Conservation (phyloP, 2,113 vertebrate genomes). For the Dicentrarchus labrax region DNA sequence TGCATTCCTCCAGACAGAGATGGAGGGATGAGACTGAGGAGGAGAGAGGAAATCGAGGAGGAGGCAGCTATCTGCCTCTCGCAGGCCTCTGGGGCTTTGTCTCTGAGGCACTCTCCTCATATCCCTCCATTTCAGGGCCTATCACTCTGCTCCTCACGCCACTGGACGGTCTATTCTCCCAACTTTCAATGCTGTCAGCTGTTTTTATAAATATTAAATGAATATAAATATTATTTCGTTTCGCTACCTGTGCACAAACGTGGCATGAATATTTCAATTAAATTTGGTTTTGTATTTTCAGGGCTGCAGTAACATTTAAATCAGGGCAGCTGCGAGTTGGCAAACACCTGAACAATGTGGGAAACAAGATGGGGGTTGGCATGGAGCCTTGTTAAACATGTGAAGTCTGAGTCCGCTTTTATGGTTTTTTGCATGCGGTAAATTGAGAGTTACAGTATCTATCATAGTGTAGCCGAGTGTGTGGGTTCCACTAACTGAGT, state of each 20-base stretch:
- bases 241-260: conserved; percentile 1
- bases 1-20: conserved; percentile 65
- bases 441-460: conserved; percentile 23
- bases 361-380: conserved; percentile 11
- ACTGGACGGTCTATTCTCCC: conserved; percentile 2
- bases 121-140: conserved; percentile 47
- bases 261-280: conserved; percentile 6
- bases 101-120: conserved; percentile 23
- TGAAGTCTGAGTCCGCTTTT: conserved; percentile 29
- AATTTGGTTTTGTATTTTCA: neutral
- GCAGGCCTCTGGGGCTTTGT: conserved; percentile 67
- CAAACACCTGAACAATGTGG: conserved; percentile 12
- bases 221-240: conserved; percentile 17
- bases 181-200: conserved; percentile 26
- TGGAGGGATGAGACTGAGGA: conserved; percentile 41
- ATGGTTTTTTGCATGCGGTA: conserved; percentile 26
- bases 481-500: too few species aligned
- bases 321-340: conserved; percentile 20
- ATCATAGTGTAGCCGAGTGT: too few species aligned
- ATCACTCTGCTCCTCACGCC: conserved; percentile 34
- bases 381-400: conserved; percentile 28
- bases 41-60: conserved; percentile 7
- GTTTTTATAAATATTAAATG: conserved; percentile 7
- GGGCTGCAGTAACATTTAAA: conserved; percentile 19
- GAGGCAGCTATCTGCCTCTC: conserved; percentile 64